These are phyloP conservation scores for Channallabes apus DNA, from an alignment of 2,797 vertebrate genomes.

Conservation along the genomic window DNA sequence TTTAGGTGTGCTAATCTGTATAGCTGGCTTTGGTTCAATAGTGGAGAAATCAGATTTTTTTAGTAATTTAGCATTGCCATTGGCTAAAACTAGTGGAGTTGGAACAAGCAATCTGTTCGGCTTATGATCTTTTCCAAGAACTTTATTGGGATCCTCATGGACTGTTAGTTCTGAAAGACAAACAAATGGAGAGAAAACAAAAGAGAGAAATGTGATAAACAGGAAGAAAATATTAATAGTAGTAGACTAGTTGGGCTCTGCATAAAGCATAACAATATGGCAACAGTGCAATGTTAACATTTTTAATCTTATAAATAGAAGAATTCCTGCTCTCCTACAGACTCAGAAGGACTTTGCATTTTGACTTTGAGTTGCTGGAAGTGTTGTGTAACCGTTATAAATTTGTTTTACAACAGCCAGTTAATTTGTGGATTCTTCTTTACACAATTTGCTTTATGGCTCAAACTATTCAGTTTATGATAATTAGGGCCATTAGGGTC, in stretches of 20 bases:
- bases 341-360: not conserved
- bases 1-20: slow-evolving; percentile 13
- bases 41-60: slow-evolving; percentile 13
- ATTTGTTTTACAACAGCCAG: not conserved
- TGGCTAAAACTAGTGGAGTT: slow-evolving; percentile 52
- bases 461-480: not conserved
- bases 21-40: slow-evolving; percentile 6
- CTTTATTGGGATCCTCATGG: slow-evolving; percentile 36
- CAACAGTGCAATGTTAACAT: not conserved
- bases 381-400: not conserved
- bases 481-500: too few species aligned
- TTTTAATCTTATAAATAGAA: not conserved
- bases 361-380: not conserved
- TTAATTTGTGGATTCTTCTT: not conserved
- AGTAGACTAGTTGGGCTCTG: not conserved
- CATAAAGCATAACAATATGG: not conserved
- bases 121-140: slow-evolving; percentile 43
- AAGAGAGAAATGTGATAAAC: not conserved
- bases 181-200: slow-evolving; percentile 8
- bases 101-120: slow-evolving; percentile 47
- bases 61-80: slow-evolving; percentile 32
- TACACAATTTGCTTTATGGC: not conserved
- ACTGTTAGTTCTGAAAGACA: slow-evolving; percentile 59
- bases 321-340: not conserved
- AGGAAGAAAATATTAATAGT: not conserved